phyloP scores from a whole-genome alignment of 2,113 vertebrate species.

The Corythoichthys intestinalis region DNA sequence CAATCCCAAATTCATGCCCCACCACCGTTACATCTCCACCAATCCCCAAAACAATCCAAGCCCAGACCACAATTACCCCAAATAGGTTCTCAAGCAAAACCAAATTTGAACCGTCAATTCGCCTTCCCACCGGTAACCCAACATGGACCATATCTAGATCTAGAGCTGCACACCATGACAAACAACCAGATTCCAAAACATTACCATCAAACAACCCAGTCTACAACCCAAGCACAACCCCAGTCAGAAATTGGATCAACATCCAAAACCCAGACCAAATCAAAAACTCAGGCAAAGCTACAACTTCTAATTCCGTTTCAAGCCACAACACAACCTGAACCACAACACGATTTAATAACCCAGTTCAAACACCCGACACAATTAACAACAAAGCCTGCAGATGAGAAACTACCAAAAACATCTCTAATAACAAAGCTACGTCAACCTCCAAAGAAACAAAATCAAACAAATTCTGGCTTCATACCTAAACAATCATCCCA shows the following conservation, averaged over 20 bases:
- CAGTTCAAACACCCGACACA: constrained; percentile 1
- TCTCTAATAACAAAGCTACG: constrained; percentile 2
- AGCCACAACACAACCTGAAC: constrained; percentile 12
- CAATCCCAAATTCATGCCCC: neutral
- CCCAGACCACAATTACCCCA: constrained; percentile 7
- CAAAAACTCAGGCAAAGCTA: constrained; percentile 5
- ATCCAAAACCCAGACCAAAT: neutral
- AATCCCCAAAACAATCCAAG: constrained; percentile 11
- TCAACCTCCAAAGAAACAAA: constrained; percentile 3
- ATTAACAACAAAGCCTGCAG: constrained; percentile 11
- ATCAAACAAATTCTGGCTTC: neutral
- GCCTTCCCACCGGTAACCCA: neutral
- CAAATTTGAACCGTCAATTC: neutral
- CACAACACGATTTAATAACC: constrained; percentile 13
- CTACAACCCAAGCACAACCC: neutral
- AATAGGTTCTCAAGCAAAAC: neutral
- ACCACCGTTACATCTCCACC: constrained; percentile 9
- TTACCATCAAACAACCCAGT: neutral
- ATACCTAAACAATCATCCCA: constrained; percentile 10
- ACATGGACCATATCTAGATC: neutral
- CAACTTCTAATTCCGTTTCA: constrained; percentile 1
- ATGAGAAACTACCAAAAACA: neutral
- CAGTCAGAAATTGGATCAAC: neutral
- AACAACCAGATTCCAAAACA: neutral
- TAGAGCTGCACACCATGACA: neutral